Evolutionary conservation across 1,140 invertebrate genomes (phyloP), one percentile per base, ranked within the genome.

Genomic region (Cecropterus lyciades): DNA sequence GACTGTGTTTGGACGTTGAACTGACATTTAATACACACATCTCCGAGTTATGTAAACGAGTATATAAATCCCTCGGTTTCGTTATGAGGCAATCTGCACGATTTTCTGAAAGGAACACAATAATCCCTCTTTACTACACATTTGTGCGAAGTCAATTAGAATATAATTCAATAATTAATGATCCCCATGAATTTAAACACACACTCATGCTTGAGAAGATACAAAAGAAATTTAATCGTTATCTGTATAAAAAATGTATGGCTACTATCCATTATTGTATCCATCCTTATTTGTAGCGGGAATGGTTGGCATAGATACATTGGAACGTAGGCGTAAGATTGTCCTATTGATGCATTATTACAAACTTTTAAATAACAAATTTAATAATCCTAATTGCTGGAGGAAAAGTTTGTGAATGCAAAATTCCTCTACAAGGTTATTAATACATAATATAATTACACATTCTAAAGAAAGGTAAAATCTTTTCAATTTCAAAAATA

Each of bases 11-110:
- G 24, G 56, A 59, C 9, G 11, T 4, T 24, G 43, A 48, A 33
- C 15, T 60, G 27, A 60, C 56, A 6, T 60, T 60, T 30, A 60
- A 60, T 48, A 1, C 8, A 0, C 56, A 60, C 9, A 60, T 60
- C 1, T 7, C 4, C 2, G 43, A 48, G 10, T 0, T 33, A 8
- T 59, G 56, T 30, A n/a, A 7, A 13, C 42, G 14, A 15, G 55
- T 42, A 3, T 45, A 46, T 27, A 57, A 27, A 15, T 27, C 55
- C 6, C 42, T 57, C 14, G 42, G 55, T 27, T 57, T 57, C 5
- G 16, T 57, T 1, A 14, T 57, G 20, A 45, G n/a, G 9, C 55
- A 57, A 27, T 20, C 55, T 14, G 6, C 13, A 7, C 17, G 20
- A 15, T 46, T 46, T 46, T 7, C 1, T 6, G 3, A 27, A 0